phyloP scores from a whole-genome alignment of 2,888 invertebrate species.

The Pherbina coryleti region DNA sequence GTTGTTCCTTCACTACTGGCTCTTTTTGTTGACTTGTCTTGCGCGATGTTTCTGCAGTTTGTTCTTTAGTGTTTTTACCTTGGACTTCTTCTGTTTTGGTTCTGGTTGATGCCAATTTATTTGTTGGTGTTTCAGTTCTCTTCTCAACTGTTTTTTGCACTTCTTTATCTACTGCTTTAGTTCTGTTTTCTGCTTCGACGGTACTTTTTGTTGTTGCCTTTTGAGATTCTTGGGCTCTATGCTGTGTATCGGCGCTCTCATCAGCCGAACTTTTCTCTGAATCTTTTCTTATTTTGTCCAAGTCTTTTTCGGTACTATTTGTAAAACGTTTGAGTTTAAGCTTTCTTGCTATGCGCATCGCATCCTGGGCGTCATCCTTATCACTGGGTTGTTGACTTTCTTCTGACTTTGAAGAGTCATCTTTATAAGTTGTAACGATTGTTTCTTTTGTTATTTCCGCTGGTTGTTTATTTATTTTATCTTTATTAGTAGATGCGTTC shows the following conservation, averaged over 20 bases:
- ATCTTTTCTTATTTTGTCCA: neutral
- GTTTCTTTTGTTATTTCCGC: neutral
- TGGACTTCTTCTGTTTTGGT: neutral
- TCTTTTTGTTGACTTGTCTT: neutral
- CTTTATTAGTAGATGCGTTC: too few species aligned
- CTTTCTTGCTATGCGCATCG: neutral
- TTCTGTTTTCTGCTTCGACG: neutral
- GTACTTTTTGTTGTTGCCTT: neutral
- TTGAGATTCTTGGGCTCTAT: neutral
- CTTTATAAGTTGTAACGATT: neutral
- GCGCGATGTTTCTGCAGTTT: neutral
- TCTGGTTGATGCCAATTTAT: neutral
- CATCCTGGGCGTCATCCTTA: too few species aligned
- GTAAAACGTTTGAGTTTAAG: neutral
- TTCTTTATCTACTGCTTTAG: neutral
- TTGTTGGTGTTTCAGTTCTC: neutral
- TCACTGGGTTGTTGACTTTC: neutral
- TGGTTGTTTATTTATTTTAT: too few species aligned
- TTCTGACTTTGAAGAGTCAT: neutral
- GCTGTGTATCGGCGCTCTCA: neutral
- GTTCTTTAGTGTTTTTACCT: neutral
- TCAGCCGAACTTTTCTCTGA: neutral
- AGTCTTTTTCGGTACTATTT: neutral
- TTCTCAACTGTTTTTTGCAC: neutral
- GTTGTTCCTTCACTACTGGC: neutral